A percentile compares a stretch with the other conserved stretches of the same genome.
Conservation (phyloP, 2,113 vertebrate species). For the Piprites chloris region DNA sequence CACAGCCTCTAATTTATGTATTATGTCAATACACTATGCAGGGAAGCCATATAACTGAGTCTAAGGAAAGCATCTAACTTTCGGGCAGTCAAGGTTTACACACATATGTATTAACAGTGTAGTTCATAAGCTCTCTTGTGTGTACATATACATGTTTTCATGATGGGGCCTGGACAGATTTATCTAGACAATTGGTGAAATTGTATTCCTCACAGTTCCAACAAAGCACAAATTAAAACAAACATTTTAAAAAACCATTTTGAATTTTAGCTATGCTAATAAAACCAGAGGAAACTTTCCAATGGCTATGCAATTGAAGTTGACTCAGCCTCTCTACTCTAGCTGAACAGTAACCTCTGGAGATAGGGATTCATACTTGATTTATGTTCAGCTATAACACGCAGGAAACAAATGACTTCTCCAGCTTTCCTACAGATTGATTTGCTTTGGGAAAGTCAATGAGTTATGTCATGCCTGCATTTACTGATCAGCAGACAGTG, state of each 20-base stretch:
- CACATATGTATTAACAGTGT: neutral
- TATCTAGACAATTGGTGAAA: neutral
- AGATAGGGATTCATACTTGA: neutral
- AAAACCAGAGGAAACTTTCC: neutral
- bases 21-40: neutral
- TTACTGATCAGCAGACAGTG: neutral
- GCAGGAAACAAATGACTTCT: neutral
- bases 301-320: neutral
- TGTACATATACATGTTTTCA: neutral
- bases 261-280: neutral
- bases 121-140: neutral
- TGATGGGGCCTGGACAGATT: neutral
- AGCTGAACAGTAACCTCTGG: neutral
- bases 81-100: neutral
- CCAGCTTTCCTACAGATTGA: neutral
- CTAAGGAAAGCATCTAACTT: neutral
- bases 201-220: neutral
- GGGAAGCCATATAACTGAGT: neutral
- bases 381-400: neutral
- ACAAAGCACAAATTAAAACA: neutral
- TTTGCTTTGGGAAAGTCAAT: neutral
- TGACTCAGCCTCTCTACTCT: neutral
- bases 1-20: neutral
- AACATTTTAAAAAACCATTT: neutral
- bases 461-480: neutral